Percentiles rank a stretch among this genome's conserved stretches.
Conservation (phyloP, 2,113 vertebrate species). For the Falcunculus frontatus region DNA sequence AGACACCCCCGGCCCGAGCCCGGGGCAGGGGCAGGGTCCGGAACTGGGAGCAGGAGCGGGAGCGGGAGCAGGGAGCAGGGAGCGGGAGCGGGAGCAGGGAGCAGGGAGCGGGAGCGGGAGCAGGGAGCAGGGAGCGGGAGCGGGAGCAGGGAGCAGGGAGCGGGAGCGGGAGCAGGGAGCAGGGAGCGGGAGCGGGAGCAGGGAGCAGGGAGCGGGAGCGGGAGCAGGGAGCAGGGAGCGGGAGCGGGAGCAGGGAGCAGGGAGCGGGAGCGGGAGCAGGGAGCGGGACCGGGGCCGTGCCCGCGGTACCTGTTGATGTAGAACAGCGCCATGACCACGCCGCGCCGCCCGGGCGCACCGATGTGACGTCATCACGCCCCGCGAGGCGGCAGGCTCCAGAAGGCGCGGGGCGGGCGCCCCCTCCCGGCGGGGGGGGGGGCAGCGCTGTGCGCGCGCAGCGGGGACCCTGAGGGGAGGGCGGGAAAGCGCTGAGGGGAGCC, state of each 20-base stretch:
- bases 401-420: background rate
- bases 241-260: too few species aligned
- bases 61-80: fast-evolving
- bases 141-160: too few species aligned
- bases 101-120: too few species aligned
- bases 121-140: too few species aligned
- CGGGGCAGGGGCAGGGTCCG: background rate
- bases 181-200: fast-evolving
- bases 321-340: slow-evolving; percentile 37
- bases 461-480: background rate
- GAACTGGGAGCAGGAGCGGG: fast-evolving
- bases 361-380: background rate
- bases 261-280: too few species aligned
- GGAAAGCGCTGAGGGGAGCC: background rate
- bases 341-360: fast-evolving
- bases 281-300: fast-evolving
- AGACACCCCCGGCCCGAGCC: background rate
- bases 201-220: too few species aligned
- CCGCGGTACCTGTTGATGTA: background rate
- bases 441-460: background rate
- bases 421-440: background rate
- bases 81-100: too few species aligned
- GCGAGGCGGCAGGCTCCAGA: background rate
- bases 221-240: too few species aligned
- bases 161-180: too few species aligned